These are phyloP conservation scores for Brenthis ino DNA, from an alignment of 2,888 invertebrate genomes.

Conservation along the genomic window DNA sequence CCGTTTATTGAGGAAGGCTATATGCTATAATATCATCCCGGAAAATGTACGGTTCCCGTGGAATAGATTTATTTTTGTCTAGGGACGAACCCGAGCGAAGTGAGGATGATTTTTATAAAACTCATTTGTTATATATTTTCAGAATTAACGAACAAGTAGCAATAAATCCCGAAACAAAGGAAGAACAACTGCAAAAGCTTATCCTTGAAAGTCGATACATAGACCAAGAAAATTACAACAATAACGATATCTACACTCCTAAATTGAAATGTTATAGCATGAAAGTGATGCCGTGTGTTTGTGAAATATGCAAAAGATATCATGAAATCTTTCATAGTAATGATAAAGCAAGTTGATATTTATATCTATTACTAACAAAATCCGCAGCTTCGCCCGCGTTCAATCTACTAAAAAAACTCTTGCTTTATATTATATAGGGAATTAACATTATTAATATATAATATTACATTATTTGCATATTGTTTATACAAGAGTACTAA, in stretches of 20 bases:
- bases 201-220: slow-evolving; percentile 66
- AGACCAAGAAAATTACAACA: slow-evolving; percentile 42
- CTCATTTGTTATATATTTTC: slow-evolving; percentile 7
- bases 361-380: background rate
- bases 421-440: no score
- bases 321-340: slow-evolving; percentile 66
- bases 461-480: no score
- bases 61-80: no score
- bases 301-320: slow-evolving; percentile 71
- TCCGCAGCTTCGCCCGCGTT: no score
- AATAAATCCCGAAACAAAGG: slow-evolving; percentile 12
- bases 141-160: slow-evolving; percentile 30
- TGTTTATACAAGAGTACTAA: no score
- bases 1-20: no score
- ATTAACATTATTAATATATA: no score
- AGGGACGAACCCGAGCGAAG: no score
- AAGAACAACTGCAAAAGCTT: slow-evolving; percentile 50
- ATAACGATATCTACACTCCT: slow-evolving; percentile 25
- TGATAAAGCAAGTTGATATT: slow-evolving; percentile 29
- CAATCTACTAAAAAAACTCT: no score
- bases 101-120: background rate
- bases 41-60: no score
- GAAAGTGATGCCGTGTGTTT: slow-evolving; percentile 57
- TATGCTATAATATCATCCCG: no score
- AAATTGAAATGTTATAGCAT: slow-evolving; percentile 30